Percentiles rank a stretch among this genome's conserved stretches.
These are phyloP conservation scores for Lasioglossum marginatum DNA, from an alignment of 2,888 invertebrate genomes.

Conservation along the genomic window DNA sequence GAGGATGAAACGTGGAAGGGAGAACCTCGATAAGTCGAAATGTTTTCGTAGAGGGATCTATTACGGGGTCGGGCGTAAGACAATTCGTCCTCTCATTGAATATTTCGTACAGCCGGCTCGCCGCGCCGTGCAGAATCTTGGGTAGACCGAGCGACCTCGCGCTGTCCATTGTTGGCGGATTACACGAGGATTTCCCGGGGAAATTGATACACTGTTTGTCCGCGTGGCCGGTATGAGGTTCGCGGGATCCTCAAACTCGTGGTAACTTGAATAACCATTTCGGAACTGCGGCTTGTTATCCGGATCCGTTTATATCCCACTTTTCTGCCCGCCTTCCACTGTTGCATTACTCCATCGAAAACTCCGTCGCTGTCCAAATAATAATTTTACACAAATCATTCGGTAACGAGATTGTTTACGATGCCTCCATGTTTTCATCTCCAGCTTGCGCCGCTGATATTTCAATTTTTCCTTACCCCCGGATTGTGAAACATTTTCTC, in stretches of 20 bases:
- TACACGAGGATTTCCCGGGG: conserved; percentile 78
- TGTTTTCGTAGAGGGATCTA: conserved; percentile 49
- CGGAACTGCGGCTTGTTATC: conserved; percentile 37
- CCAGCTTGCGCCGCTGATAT: neutral
- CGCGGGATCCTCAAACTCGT: conserved; percentile 48
- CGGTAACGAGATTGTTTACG: neutral
- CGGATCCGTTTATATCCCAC: conserved; percentile 28
- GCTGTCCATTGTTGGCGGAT: conserved; percentile 76
- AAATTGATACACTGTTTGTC: conserved; percentile 80
- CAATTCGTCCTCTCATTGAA: conserved; percentile 64
- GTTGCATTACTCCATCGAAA: conserved; percentile 22
- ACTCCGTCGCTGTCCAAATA: neutral
- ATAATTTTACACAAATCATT: neutral
- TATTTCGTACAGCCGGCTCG: conserved; percentile 52
- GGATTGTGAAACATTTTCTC: neutral
- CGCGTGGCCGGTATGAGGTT: conserved; percentile 61
- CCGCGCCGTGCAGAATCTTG: conserved; percentile 57
- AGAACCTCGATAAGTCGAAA: conserved; percentile 27
- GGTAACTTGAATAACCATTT: conserved; percentile 57
- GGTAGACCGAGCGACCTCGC: conserved; percentile 60
- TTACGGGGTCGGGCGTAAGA: conserved; percentile 40
- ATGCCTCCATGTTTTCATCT: neutral
- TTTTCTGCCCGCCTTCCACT: conserved; percentile 35
- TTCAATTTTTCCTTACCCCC: neutral
- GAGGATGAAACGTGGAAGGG: neutral